phyloP scores from a whole-genome alignment of 1,140 invertebrate species.

The Heliothis virescens region DNA sequence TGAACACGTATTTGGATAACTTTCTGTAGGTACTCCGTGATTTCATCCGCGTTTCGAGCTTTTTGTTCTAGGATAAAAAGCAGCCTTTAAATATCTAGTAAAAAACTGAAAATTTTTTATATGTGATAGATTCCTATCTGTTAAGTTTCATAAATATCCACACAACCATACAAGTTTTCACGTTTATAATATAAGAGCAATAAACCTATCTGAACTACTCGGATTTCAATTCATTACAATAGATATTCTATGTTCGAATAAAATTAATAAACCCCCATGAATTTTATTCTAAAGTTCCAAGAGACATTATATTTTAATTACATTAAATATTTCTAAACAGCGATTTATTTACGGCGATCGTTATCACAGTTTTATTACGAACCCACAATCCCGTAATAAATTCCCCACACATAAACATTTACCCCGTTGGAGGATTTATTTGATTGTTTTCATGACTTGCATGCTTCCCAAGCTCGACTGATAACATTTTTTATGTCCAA shows the following conservation, averaged over 20 bases:
- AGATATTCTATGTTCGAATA: neutral
- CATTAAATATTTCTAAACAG: constrained; percentile 34
- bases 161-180: too few relatives aligned
- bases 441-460: constrained; percentile 60
- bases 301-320: constrained; percentile 24
- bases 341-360: constrained; percentile 31
- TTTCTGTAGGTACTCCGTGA: too few relatives aligned
- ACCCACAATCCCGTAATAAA: constrained; percentile 37
- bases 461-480: constrained; percentile 36
- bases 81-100: too few relatives aligned
- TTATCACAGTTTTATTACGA: constrained; percentile 46
- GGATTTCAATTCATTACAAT: neutral
- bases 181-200: too few relatives aligned
- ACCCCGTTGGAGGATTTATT: constrained; percentile 47
- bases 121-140: too few relatives aligned
- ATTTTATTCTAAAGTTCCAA: neutral
- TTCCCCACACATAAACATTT: constrained; percentile 44
- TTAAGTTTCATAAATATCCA: too few relatives aligned
- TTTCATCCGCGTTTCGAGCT: too few relatives aligned
- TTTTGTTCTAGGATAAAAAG: too few relatives aligned
- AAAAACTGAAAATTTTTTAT: too few relatives aligned
- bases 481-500: constrained; percentile 42
- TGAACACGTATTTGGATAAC: neutral
- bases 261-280: neutral
- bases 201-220: too few relatives aligned